Evolutionary conservation across 2,113 vertebrate genomes (phyloP).

Genomic region (Alectura lathami): DNA sequence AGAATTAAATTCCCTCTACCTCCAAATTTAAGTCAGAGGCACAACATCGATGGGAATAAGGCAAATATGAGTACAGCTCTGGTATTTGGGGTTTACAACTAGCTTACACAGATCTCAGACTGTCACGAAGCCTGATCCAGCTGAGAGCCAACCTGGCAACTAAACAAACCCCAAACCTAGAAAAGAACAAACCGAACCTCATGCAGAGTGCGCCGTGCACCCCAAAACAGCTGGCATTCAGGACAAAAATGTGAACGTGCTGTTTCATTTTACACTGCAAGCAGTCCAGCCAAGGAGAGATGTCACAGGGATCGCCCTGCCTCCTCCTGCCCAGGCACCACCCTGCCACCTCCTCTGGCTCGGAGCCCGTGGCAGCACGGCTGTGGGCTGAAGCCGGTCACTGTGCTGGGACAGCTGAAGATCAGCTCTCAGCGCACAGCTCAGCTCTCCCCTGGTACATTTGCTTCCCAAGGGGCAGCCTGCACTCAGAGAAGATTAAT

Average conservation of each 20-base stretch:
- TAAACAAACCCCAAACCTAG: not conserved
- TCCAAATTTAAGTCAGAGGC: not conserved
- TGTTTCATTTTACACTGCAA: accelerated
- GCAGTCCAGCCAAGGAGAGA: accelerated
- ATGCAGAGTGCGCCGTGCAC: too few relatives aligned
- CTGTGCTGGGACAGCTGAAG: not conserved
- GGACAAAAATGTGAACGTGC: not conserved
- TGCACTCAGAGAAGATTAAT: constrained; percentile 2
- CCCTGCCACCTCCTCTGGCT: accelerated
- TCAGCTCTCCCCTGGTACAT: accelerated
- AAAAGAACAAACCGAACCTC: not conserved
- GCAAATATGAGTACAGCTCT: not conserved
- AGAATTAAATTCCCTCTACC: not conserved
- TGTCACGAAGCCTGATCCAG: not conserved
- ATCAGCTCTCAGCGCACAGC: accelerated
- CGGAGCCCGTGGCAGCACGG: accelerated
- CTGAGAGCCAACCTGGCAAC: not conserved
- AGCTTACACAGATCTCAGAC: not conserved
- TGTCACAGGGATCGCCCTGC: not conserved
- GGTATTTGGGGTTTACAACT: accelerated
- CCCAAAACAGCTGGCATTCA: accelerated
- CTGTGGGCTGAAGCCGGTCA: not conserved
- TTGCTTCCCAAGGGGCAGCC: not conserved
- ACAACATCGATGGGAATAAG: accelerated
- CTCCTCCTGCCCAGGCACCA: not conserved